Percentiles rank a stretch among this genome's conserved stretches.
phyloP scores from a whole-genome alignment of 1,140 invertebrate species.

The Teleogryllus occipitalis region DNA sequence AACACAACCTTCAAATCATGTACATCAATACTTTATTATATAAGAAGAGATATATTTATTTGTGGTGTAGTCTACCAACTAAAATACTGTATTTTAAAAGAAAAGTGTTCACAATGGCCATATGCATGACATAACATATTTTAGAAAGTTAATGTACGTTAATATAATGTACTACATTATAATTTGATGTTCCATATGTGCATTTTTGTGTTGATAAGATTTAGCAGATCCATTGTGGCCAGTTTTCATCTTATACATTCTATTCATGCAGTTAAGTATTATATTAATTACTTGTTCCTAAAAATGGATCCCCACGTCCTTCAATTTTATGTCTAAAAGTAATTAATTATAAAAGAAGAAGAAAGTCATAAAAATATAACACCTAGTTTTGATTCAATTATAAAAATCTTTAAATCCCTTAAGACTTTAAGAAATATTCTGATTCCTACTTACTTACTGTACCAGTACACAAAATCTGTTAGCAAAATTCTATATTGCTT shows the following conservation, averaged over 20 bases:
- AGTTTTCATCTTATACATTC: background rate
- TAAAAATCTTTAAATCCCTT: background rate
- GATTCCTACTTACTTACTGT: conserved; percentile 1
- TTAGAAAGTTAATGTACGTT: background rate
- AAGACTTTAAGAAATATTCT: background rate
- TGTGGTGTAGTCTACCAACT: background rate
- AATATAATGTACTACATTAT: conserved; percentile 7
- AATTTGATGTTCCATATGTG: background rate
- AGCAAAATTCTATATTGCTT: background rate
- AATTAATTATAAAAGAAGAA: background rate
- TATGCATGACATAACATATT: conserved; percentile 1
- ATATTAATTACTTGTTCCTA: background rate
- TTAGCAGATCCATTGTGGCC: conserved; percentile 10
- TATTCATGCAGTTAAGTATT: conserved; percentile 9
- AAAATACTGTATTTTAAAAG: conserved; percentile 15
- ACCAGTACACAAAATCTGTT: conserved; percentile 1
- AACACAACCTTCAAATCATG: background rate
- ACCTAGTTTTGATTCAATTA: background rate
- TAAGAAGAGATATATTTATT: conserved; percentile 10
- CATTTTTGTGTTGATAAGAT: background rate
- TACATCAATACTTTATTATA: conserved; percentile 4
- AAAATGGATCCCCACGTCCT: conserved; percentile 6
- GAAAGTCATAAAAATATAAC: conserved; percentile 2
- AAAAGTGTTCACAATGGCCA: conserved; percentile 7
- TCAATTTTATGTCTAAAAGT: background rate